Percentiles rank a stretch among this genome's conserved stretches.
Evolutionary conservation across 2,113 vertebrate species (phyloP).

Genomic region (Alligator sinensis): DNA sequence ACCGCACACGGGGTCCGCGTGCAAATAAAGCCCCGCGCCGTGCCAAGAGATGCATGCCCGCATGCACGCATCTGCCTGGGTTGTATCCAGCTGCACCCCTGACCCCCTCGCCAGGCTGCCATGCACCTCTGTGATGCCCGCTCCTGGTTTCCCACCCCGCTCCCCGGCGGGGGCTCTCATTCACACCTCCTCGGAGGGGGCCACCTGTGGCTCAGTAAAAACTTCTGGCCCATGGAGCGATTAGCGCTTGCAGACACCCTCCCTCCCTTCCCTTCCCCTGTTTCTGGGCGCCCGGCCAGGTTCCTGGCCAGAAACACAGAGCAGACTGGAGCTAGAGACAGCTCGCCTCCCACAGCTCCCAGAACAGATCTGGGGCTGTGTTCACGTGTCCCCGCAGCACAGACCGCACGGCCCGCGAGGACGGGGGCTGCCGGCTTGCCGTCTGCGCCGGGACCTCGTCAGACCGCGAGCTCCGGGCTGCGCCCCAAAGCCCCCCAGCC

Average conservation of each 20-base stretch:
- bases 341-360: slow-evolving; percentile 43
- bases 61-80: neutral
- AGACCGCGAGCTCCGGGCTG: neutral
- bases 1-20: no score
- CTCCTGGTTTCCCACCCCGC: neutral
- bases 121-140: neutral
- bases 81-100: neutral
- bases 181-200: neutral
- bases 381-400: neutral
- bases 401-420: slow-evolving; percentile 31
- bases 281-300: slow-evolving; percentile 53
- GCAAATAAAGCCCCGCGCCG: no score
- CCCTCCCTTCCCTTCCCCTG: neutral
- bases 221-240: neutral
- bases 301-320: slow-evolving; percentile 5
- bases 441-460: slow-evolving; percentile 19
- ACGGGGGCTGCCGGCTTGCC: slow-evolving; percentile 8
- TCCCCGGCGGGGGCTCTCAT: accelerated
- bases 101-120: neutral
- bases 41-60: neutral
- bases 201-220: slow-evolving; percentile 48
- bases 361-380: slow-evolving; percentile 57
- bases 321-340: slow-evolving; percentile 7
- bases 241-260: neutral
- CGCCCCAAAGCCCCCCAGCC: neutral